Evolutionary conservation across 2,113 vertebrate genomes (phyloP).

Genomic region (Genyomyrus donnyi): DNA sequence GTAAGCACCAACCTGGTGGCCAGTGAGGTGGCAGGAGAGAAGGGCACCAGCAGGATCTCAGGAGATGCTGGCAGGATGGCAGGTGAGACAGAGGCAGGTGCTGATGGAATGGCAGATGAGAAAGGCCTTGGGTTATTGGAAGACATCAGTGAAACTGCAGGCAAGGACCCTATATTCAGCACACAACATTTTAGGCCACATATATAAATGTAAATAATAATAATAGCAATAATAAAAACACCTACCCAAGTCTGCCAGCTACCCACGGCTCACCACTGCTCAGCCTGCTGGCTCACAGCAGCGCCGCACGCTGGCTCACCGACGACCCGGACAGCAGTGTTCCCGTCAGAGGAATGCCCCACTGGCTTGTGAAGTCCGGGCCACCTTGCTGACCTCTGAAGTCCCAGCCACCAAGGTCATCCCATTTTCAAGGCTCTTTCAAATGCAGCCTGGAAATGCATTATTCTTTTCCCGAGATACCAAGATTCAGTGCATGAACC

Average conservation of each 20-base stretch:
- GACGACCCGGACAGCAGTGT: too few species aligned
- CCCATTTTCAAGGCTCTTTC: neutral
- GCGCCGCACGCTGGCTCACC: too few species aligned
- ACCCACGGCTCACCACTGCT: too few species aligned
- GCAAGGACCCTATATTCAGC: neutral
- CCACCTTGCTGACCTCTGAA: too few species aligned
- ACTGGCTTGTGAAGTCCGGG: too few species aligned
- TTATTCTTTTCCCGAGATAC: neutral
- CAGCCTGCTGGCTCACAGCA: too few species aligned
- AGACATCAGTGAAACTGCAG: neutral
- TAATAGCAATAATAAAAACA: too few species aligned
- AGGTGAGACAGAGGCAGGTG: neutral
- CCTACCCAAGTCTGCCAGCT: too few species aligned
- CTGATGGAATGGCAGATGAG: neutral
- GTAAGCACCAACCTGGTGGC: neutral
- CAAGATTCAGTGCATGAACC: neutral
- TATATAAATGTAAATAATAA: too few species aligned
- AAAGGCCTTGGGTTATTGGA: neutral
- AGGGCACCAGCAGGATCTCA: neutral
- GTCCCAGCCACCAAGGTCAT: neutral
- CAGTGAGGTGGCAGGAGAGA: neutral
- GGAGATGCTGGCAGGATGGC: neutral
- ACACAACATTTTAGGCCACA: neutral
- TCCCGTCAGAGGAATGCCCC: too few species aligned
- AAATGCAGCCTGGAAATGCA: neutral